Percentiles rank a stretch among this genome's conserved stretches.
These are phyloP conservation scores for Peromyscus nudipes DNA, from an alignment of 2,797 vertebrate species.

Conservation along the genomic window DNA sequence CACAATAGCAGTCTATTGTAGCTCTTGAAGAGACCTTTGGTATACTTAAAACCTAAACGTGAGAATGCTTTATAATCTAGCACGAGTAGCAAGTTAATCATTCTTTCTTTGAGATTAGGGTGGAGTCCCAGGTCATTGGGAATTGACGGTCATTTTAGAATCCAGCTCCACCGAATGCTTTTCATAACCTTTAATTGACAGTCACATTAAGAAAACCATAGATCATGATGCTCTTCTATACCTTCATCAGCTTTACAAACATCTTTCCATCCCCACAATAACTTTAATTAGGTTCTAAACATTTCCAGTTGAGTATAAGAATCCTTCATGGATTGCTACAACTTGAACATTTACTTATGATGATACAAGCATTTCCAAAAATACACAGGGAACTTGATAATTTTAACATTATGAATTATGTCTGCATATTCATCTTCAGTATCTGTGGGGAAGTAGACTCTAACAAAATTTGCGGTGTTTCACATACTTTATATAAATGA, in stretches of 20 bases:
- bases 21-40: not conserved
- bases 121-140: rapidly evolving
- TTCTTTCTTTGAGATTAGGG: not conserved
- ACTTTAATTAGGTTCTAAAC: not conserved
- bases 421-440: not conserved
- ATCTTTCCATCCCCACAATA: not conserved
- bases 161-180: not conserved
- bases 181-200: not conserved
- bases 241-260: not conserved
- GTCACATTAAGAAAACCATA: not conserved
- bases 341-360: constrained; percentile 22
- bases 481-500: not conserved
- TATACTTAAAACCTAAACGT: not conserved
- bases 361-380: not conserved
- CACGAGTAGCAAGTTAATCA: not conserved
- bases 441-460: not conserved
- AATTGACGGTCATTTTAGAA: not conserved
- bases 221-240: rapidly evolving
- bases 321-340: not conserved
- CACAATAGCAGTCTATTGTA: not conserved
- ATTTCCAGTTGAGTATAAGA: not conserved
- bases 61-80: not conserved
- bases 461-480: not conserved
- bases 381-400: not conserved
- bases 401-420: not conserved